These are phyloP conservation scores for Hylaeus anthracinus DNA, from an alignment of 1,140 invertebrate genomes.

Conservation along the genomic window DNA sequence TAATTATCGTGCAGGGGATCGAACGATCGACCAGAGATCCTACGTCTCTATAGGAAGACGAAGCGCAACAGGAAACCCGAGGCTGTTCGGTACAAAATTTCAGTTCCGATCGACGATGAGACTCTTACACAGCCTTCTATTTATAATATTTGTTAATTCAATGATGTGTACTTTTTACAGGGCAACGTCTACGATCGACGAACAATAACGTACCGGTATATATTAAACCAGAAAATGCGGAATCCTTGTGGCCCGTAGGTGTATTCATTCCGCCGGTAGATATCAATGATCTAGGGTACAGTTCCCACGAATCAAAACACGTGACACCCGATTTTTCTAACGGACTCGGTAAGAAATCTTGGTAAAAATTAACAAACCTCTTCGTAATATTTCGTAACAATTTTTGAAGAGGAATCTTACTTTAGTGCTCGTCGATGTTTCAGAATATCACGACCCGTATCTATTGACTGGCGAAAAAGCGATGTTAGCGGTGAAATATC, in stretches of 20 bases:
- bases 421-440: conserved; percentile 13
- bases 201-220: neutral
- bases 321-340: conserved; percentile 68
- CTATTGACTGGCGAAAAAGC: conserved; percentile 81
- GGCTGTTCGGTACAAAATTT: conserved; percentile 50
- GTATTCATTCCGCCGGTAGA: conserved; percentile 69
- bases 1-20: conserved; percentile 60
- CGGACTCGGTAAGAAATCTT: conserved; percentile 63
- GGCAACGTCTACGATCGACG: conserved; percentile 2
- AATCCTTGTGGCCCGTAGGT: conserved; percentile 68
- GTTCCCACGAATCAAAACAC: conserved; percentile 58
- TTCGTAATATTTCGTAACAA: no score
- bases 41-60: conserved; percentile 71
- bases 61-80: conserved; percentile 36
- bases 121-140: neutral
- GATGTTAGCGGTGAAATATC: conserved; percentile 78
- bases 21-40: conserved; percentile 69
- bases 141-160: neutral
- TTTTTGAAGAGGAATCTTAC: neutral
- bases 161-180: neutral
- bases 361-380: no score
- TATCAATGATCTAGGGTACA: conserved; percentile 67
- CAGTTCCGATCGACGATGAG: neutral
- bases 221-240: conserved; percentile 56
- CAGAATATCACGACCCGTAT: conserved; percentile 79